A percentile compares a stretch with the other conserved stretches of the same genome.
phyloP scores from a whole-genome alignment of 2,797 vertebrate species.

The Xiphophorus birchmanni region DNA sequence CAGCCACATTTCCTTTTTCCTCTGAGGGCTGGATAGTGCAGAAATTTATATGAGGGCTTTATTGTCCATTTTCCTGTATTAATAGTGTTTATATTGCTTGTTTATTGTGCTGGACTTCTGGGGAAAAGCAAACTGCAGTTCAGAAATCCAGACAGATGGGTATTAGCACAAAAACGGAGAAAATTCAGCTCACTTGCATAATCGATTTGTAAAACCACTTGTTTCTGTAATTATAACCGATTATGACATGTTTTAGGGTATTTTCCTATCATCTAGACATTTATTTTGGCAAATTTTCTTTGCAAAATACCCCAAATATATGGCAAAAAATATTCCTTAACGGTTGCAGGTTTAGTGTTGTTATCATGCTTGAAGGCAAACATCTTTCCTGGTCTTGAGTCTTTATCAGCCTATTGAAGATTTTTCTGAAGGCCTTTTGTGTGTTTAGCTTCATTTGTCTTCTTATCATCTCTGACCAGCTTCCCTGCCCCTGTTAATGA shows the following conservation, averaged over 20 bases:
- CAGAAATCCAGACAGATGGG: neutral
- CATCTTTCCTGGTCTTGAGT: neutral
- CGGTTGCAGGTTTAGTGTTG: neutral
- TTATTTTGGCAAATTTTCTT: neutral
- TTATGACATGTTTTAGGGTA: neutral
- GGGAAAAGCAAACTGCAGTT: slow-evolving; percentile 23
- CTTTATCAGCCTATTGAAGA: neutral
- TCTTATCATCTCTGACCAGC: neutral
- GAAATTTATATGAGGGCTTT: slow-evolving; percentile 60
- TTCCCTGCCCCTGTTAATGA: neutral
- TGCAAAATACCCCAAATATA: neutral
- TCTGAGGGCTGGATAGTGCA: slow-evolving; percentile 66
- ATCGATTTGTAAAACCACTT: neutral
- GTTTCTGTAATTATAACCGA: neutral
- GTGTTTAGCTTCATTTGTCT: neutral
- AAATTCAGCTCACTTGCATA: neutral
- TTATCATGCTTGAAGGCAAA: neutral
- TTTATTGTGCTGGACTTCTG: slow-evolving; percentile 21
- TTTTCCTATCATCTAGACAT: neutral
- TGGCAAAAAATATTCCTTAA: neutral
- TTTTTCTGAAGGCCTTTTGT: neutral
- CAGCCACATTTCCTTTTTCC: slow-evolving; percentile 70
- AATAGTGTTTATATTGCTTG: slow-evolving; percentile 42
- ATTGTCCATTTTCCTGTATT: slow-evolving; percentile 47
- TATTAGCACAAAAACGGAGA: neutral